Percentiles rank a stretch among this genome's conserved stretches.
Conservation (phyloP, 1,140 invertebrate species). For the Druon quercuslanigerum region DNA sequence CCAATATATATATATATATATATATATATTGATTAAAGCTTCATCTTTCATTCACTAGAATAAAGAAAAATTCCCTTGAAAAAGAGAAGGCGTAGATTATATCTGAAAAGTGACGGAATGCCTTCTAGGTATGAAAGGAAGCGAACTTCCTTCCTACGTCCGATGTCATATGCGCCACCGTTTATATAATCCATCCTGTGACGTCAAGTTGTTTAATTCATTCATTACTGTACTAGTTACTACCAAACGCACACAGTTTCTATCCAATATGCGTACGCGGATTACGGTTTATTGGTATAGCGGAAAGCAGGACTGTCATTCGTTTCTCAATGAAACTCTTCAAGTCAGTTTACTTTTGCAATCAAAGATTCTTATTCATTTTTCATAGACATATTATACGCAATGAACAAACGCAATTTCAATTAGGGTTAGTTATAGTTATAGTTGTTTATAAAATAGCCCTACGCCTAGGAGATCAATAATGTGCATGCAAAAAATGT, state of each 20-base stretch:
- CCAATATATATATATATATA: no score
- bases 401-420: no score
- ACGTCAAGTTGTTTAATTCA: constrained; percentile 61
- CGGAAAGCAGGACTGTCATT: neutral
- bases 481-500: no score
- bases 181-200: constrained; percentile 66
- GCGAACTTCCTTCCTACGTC: constrained; percentile 62
- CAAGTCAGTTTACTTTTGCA: neutral
- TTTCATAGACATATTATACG: no score
- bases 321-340: constrained; percentile 14
- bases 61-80: neutral
- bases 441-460: no score
- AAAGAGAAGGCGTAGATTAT: neutral
- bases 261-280: neutral
- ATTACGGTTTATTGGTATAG: constrained; percentile 17
- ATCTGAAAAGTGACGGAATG: constrained; percentile 31
- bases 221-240: constrained; percentile 51
- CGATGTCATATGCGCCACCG: constrained; percentile 53
- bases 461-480: no score
- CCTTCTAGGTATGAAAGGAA: constrained; percentile 58
- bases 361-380: no score
- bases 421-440: no score
- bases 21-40: neutral
- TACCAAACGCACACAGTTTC: constrained; percentile 9
- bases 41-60: neutral